Conservation (phyloP, 2,113 vertebrate genomes). For the Synodontis membranacea region DNA sequence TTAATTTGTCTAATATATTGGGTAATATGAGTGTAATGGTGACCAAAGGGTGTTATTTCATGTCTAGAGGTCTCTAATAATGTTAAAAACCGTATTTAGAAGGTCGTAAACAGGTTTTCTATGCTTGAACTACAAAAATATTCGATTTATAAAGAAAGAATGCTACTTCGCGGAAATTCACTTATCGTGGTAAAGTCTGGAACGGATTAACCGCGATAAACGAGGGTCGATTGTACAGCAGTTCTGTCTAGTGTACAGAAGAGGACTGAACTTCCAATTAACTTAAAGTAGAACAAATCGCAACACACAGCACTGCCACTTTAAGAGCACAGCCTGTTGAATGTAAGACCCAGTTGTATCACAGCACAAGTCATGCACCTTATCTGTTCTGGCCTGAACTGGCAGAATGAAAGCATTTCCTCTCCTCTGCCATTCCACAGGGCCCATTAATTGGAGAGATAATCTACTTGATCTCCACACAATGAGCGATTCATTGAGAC, state of each 20-base stretch:
- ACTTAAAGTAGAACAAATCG: not conserved
- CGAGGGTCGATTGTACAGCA: no score
- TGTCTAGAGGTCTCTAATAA: no score
- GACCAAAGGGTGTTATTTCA: no score
- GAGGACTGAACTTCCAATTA: not conserved
- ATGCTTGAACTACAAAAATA: no score
- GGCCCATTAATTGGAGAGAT: slow-evolving; percentile 54
- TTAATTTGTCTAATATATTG: no score
- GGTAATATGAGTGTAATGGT: no score
- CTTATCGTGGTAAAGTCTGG: no score
- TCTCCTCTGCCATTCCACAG: slow-evolving; percentile 41
- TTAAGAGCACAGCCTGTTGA: slow-evolving; percentile 29
- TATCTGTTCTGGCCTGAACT: slow-evolving; percentile 34
- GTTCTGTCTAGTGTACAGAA: not conserved
- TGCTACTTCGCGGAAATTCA: no score
- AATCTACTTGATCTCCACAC: slow-evolving; percentile 60
- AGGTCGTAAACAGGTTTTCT: no score
- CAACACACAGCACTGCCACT: not conserved
- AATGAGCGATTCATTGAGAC: slow-evolving; percentile 53
- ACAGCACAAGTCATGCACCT: slow-evolving; percentile 2
- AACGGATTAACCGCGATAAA: no score
- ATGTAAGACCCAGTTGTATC: slow-evolving; percentile 17
- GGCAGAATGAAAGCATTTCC: slow-evolving; percentile 45
- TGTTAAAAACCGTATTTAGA: no score
- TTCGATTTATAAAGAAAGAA: no score